A percentile compares a stretch with the other conserved stretches of the same genome.
Evolutionary conservation across 1,140 invertebrate species (phyloP).

Genomic region (Ectropis grisescens): DNA sequence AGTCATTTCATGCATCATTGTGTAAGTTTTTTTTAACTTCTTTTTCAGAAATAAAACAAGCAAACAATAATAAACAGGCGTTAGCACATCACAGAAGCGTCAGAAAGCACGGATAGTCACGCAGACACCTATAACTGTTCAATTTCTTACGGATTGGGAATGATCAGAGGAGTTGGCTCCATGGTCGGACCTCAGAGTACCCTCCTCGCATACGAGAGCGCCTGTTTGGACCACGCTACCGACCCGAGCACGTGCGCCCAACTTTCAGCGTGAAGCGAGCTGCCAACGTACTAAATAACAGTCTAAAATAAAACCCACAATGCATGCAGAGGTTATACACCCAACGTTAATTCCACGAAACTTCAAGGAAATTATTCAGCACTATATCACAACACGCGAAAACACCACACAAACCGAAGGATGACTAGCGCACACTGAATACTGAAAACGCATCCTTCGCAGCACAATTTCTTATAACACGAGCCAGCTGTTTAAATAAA

Average conservation of each 20-base stretch:
- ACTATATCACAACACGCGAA: constrained; percentile 29
- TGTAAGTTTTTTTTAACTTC: too few relatives aligned
- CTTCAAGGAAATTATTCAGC: constrained; percentile 10
- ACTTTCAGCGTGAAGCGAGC: constrained; percentile 35
- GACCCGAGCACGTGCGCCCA: constrained; percentile 41
- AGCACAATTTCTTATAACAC: constrained; percentile 43
- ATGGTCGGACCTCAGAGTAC: too few relatives aligned
- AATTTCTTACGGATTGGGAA: constrained; percentile 42
- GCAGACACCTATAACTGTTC: constrained; percentile 20
- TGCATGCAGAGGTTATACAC: constrained; percentile 38
- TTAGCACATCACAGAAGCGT: constrained; percentile 17
- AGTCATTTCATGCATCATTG: too few relatives aligned
- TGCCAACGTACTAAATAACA: constrained; percentile 57
- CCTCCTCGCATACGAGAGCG: constrained; percentile 15
- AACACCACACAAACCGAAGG: constrained; percentile 18
- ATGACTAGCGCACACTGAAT: constrained; percentile 36
- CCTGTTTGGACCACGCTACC: constrained; percentile 7
- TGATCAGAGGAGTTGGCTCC: too few relatives aligned
- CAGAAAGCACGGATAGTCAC: constrained; percentile 22
- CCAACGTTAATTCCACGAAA: constrained; percentile 11
- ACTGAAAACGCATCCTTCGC: constrained; percentile 22
- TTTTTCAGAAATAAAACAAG: too few relatives aligned
- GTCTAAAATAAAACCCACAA: constrained; percentile 62
- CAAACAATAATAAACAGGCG: constrained; percentile 5
- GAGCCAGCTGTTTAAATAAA: constrained; percentile 59